A percentile compares a stretch with the other conserved stretches of the same genome.
phyloP scores from a whole-genome alignment of 1,140 invertebrate genomes.

The Potamilus streckersoni region DNA sequence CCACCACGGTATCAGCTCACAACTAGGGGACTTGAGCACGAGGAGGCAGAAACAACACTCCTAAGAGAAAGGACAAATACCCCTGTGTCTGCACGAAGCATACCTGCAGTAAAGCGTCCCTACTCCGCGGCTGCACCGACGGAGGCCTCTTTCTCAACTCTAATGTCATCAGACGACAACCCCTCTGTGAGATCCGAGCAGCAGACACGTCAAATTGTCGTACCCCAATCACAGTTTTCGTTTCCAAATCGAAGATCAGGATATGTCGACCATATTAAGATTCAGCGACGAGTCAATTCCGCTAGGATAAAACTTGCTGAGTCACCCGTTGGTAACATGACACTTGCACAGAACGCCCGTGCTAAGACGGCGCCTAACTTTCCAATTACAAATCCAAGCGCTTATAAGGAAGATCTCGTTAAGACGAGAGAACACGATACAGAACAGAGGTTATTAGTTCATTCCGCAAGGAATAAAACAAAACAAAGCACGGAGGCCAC shows the following conservation, averaged over 20 bases:
- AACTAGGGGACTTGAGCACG: conserved; percentile 21
- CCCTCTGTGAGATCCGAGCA: not conserved
- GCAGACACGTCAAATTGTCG: not conserved
- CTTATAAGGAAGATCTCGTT: not conserved
- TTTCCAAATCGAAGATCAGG: conserved; percentile 45
- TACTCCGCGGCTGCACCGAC: not conserved
- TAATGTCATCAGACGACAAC: conserved; percentile 2
- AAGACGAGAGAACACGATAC: conserved; percentile 8
- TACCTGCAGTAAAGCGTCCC: too few relatives aligned
- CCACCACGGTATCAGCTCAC: conserved; percentile 51
- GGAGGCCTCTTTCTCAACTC: not conserved
- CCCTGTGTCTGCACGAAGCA: too few relatives aligned
- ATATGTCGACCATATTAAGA: conserved; percentile 42
- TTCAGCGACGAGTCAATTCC: conserved; percentile 43
- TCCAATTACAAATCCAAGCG: conserved; percentile 18
- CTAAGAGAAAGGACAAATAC: too few relatives aligned
- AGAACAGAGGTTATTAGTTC: not conserved
- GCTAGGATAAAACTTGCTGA: conserved; percentile 34
- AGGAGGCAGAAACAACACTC: not conserved
- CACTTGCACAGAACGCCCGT: not conserved
- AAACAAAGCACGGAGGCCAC: conserved; percentile 15
- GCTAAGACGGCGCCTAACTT: conserved; percentile 29
- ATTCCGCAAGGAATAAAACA: conserved; percentile 5
- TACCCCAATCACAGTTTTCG: conserved; percentile 4
- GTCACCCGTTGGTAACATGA: conserved; percentile 5